Evolutionary conservation across 2,888 invertebrate species (phyloP).

Genomic region (Meliscaeva auricollis): DNA sequence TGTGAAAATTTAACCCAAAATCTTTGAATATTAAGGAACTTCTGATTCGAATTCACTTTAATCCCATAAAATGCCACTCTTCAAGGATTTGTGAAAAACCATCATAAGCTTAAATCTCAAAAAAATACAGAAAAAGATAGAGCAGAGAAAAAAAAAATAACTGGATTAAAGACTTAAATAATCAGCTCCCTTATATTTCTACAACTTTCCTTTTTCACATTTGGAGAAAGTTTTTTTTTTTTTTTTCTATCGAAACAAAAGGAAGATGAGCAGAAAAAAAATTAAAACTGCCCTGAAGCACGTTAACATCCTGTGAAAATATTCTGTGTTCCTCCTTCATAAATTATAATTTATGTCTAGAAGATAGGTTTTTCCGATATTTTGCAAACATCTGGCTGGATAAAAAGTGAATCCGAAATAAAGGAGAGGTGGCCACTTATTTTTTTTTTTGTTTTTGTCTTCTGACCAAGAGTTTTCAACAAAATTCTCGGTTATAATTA

Average conservation of each 20-base stretch:
- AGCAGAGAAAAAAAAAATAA: slow-evolving; percentile 28
- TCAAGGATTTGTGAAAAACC: slow-evolving; percentile 57
- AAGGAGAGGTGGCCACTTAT: slow-evolving; percentile 4
- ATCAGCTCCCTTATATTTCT: slow-evolving; percentile 1
- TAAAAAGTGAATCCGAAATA: slow-evolving; percentile 30
- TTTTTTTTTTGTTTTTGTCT: not conserved
- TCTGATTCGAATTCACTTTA: slow-evolving; percentile 51
- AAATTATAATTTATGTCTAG: slow-evolving; percentile 74
- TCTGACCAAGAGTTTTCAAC: slow-evolving; percentile 39
- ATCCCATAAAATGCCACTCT: slow-evolving; percentile 65
- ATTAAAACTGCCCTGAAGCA: slow-evolving; percentile 57
- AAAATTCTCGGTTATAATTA: slow-evolving; percentile 59
- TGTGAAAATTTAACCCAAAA: slow-evolving; percentile 25
- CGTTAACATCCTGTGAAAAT: slow-evolving; percentile 69
- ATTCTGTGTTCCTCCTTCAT: slow-evolving; percentile 68
- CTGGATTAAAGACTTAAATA: slow-evolving; percentile 63
- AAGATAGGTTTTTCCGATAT: slow-evolving; percentile 67
- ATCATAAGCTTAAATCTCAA: slow-evolving; percentile 54
- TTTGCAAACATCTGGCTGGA: slow-evolving; percentile 67
- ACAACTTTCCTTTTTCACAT: not conserved
- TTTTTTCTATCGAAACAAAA: slow-evolving; percentile 48
- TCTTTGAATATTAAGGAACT: slow-evolving; percentile 48
- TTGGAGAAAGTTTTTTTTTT: slow-evolving; percentile 4
- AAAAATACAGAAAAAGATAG: slow-evolving; percentile 8
- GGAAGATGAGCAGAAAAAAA: slow-evolving; percentile 12